Conservation (phyloP, 2,888 invertebrate species). For the Caenorhabditis japonica region DNA sequence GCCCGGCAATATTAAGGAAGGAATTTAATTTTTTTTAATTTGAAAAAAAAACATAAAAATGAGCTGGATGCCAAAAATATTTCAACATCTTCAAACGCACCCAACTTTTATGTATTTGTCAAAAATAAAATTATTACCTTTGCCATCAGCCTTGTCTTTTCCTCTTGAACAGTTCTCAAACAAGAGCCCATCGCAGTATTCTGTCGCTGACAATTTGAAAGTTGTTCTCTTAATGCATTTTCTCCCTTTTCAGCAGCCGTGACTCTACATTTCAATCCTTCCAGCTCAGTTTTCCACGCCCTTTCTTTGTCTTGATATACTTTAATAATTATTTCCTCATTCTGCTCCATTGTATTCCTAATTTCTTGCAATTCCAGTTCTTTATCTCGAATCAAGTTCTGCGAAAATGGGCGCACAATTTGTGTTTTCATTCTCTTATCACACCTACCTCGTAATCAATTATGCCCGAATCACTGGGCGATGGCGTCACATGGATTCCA, state of each 20-base stretch:
- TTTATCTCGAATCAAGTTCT: slow-evolving; percentile 74
- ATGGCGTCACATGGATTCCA: slow-evolving; percentile 73
- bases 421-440: neutral
- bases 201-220: slow-evolving; percentile 60
- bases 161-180: slow-evolving; percentile 58
- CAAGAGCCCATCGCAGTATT: slow-evolving; percentile 53
- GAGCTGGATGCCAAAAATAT: neutral
- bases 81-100: neutral
- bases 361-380: slow-evolving; percentile 72
- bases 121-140: too few relatives aligned
- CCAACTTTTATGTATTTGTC: too few relatives aligned
- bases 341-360: slow-evolving; percentile 71
- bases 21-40: too few relatives aligned
- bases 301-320: slow-evolving; percentile 68
- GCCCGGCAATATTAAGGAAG: too few relatives aligned
- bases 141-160: slow-evolving; percentile 57
- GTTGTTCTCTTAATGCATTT: slow-evolving; percentile 60
- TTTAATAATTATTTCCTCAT: slow-evolving; percentile 68
- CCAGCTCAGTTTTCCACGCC: slow-evolving; percentile 63
- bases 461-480: slow-evolving; percentile 75
- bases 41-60: slow-evolving; percentile 1
- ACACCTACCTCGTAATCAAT: slow-evolving; percentile 72
- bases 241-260: slow-evolving; percentile 65
- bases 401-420: neutral
- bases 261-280: slow-evolving; percentile 56